phyloP scores from a whole-genome alignment of 2,888 invertebrate genomes.

The Dascillus cervinus region DNA sequence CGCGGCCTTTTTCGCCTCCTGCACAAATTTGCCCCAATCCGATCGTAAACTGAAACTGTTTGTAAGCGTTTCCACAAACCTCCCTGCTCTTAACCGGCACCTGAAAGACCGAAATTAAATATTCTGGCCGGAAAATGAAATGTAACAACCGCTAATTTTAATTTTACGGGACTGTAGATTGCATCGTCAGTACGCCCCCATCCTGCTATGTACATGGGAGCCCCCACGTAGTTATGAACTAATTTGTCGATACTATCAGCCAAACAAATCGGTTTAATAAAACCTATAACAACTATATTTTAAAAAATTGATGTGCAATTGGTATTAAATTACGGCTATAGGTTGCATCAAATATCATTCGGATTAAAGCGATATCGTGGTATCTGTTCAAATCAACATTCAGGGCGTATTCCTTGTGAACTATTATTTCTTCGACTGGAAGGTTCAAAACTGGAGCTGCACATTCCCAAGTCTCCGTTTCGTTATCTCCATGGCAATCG shows the following conservation, averaged over 20 bases:
- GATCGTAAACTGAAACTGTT: background rate
- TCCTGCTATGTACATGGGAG: constrained; percentile 50
- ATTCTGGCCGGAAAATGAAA: no score
- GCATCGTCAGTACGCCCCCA: constrained; percentile 56
- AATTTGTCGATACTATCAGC: constrained; percentile 38
- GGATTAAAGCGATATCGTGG: constrained; percentile 66
- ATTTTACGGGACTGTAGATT: constrained; percentile 44
- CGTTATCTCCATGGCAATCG: constrained; percentile 51
- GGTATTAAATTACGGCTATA: no score
- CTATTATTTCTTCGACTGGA: constrained; percentile 53
- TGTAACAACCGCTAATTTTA: constrained; percentile 44
- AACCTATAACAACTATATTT: no score
- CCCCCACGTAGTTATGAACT: constrained; percentile 38
- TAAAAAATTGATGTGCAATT: no score
- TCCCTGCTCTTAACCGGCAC: background rate
- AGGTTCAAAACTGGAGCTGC: constrained; percentile 53
- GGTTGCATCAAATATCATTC: no score
- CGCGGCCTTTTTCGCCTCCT: constrained; percentile 48
- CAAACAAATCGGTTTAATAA: constrained; percentile 53
- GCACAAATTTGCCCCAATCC: constrained; percentile 21
- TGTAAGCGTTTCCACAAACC: background rate
- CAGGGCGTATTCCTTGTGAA: constrained; percentile 59
- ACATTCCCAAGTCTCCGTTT: constrained; percentile 43
- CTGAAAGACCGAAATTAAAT: no score
- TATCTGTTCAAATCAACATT: constrained; percentile 50